Evolutionary conservation across 2,113 vertebrate species (phyloP).

Genomic region (Thinocorus orbignyianus): DNA sequence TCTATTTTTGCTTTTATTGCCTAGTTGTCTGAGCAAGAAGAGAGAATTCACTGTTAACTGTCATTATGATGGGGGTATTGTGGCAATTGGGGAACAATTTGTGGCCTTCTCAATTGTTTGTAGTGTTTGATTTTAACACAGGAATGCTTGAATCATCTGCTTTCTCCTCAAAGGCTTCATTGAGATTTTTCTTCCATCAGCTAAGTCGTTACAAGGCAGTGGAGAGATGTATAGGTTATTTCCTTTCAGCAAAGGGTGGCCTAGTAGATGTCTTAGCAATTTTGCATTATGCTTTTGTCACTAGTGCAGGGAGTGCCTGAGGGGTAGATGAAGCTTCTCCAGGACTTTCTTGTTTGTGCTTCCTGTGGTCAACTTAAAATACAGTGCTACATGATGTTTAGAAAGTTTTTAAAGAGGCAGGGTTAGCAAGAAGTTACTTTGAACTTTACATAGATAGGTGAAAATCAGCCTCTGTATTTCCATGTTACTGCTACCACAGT

Average conservation of each 20-base stretch:
- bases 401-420: neutral
- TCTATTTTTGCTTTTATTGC: neutral
- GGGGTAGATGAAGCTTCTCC: neutral
- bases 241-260: neutral
- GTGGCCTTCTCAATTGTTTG: neutral
- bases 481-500: neutral
- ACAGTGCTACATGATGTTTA: neutral
- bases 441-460: neutral
- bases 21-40: neutral
- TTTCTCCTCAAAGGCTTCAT: neutral
- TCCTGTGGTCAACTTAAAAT: conserved; percentile 26
- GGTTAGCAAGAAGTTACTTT: neutral
- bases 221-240: neutral
- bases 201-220: neutral
- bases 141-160: neutral
- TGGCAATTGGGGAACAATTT: neutral
- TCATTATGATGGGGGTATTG: neutral
- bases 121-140: neutral
- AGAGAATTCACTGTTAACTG: neutral
- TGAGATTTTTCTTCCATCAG: neutral
- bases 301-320: conserved; percentile 7
- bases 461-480: neutral
- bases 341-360: neutral
- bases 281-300: conserved; percentile 15
- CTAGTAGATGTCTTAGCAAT: neutral